These are phyloP conservation scores for Cryptocephalus moraei DNA, from an alignment of 2,888 invertebrate species.

Conservation along the genomic window DNA sequence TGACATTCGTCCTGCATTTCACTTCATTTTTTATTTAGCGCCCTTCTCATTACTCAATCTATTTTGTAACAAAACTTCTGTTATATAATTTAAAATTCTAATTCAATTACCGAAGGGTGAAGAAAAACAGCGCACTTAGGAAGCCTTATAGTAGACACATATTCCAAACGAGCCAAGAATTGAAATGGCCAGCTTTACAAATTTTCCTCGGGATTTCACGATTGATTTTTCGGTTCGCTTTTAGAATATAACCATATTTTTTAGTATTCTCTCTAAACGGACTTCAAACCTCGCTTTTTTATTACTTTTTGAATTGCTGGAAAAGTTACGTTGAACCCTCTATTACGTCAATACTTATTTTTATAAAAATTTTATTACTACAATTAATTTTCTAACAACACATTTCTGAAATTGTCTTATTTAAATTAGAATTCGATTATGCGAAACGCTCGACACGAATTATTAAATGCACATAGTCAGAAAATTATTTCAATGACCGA, in stretches of 20 bases:
- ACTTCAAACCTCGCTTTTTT: background rate
- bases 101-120: conserved; percentile 8
- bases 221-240: conserved; percentile 3
- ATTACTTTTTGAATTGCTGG: background rate
- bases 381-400: too few species aligned
- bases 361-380: too few species aligned
- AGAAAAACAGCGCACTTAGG: conserved; percentile 4
- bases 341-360: too few species aligned
- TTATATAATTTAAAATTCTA: conserved; percentile 10
- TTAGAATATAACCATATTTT: background rate
- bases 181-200: conserved; percentile 7
- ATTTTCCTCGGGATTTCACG: conserved; percentile 6
- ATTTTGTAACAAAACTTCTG: conserved; percentile 5
- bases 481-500: too few species aligned
- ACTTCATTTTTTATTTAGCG: conserved; percentile 3
- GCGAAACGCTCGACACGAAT: too few species aligned
- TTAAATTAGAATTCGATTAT: too few species aligned
- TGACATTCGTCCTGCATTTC: background rate
- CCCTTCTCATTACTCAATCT: conserved; percentile 6
- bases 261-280: too few species aligned
- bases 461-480: too few species aligned
- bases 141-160: conserved; percentile 8
- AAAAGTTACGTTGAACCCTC: too few species aligned
- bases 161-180: conserved; percentile 8
- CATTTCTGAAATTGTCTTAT: too few species aligned